These are phyloP conservation scores for Tenebrio molitor DNA, from an alignment of 1,140 invertebrate genomes.

Conservation along the genomic window DNA sequence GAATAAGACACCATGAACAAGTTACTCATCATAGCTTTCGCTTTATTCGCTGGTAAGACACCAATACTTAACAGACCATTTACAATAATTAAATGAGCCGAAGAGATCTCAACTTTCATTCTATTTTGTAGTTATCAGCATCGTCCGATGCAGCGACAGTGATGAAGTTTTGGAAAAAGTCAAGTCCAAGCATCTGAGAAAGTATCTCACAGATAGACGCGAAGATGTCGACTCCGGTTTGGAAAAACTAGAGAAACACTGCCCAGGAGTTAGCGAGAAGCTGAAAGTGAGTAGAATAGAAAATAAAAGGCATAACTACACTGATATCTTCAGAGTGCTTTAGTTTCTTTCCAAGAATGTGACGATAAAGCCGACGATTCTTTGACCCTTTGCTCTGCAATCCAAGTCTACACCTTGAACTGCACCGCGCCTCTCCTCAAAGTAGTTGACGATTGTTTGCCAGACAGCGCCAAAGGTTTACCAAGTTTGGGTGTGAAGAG, in stretches of 20 bases:
- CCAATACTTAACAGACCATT: background rate
- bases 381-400: constrained; percentile 29
- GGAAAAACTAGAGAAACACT: constrained; percentile 9
- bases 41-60: constrained; percentile 14
- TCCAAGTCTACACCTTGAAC: constrained; percentile 8
- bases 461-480: constrained; percentile 39
- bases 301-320: background rate
- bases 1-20: constrained; percentile 1
- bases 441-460: constrained; percentile 39
- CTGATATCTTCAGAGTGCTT: background rate
- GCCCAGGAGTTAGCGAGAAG: constrained; percentile 10
- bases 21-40: constrained; percentile 8
- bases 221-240: background rate
- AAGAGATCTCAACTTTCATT: no score
- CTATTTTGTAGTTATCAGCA: background rate
- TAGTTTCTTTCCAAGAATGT: constrained; percentile 1
- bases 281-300: constrained; percentile 10
- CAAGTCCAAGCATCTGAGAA: constrained; percentile 16
- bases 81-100: no score
- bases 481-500: constrained; percentile 14
- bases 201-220: background rate
- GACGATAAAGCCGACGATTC: constrained; percentile 15
- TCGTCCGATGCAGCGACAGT: background rate
- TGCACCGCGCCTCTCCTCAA: constrained; percentile 32
- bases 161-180: constrained; percentile 6